Conservation (phyloP, 2,797 vertebrate species). For the Pristis pectinata region DNA sequence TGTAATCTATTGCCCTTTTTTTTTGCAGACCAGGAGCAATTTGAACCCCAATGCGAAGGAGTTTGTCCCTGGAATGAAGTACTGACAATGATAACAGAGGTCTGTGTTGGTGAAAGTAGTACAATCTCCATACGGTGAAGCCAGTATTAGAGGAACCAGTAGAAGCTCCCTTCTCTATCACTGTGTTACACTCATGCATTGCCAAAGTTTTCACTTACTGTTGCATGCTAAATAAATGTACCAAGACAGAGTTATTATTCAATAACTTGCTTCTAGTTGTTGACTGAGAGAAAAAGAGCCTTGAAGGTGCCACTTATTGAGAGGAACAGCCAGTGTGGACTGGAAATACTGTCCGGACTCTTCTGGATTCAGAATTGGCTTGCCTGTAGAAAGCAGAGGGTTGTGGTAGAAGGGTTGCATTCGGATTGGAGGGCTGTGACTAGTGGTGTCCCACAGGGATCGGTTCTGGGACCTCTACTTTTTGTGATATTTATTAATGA, state of each 20-base stretch:
- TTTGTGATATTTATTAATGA: no score
- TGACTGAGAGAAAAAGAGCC: slow-evolving; percentile 24
- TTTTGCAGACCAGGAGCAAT: slow-evolving; percentile 75
- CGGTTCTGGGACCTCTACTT: no score
- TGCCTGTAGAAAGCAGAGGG: no score
- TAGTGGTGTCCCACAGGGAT: no score
- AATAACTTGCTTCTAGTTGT: slow-evolving; percentile 50
- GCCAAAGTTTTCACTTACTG: slow-evolving; percentile 82
- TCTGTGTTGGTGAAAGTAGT: slow-evolving; percentile 68
- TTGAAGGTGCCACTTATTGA: neutral
- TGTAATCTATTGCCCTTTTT: slow-evolving; percentile 41
- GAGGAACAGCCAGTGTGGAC: slow-evolving; percentile 27
- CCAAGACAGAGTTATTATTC: slow-evolving; percentile 74
- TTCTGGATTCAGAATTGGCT: no score
- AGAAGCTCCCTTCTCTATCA: slow-evolving; percentile 71
- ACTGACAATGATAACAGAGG: slow-evolving; percentile 69
- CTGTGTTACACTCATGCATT: slow-evolving; percentile 81
- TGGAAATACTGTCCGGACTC: neutral
- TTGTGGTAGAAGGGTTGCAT: no score
- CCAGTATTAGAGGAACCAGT: slow-evolving; percentile 74
- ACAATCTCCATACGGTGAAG: slow-evolving; percentile 78
- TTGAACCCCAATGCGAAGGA: slow-evolving; percentile 89
- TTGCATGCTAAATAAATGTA: slow-evolving; percentile 77
- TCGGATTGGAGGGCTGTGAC: no score
- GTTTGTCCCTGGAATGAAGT: slow-evolving; percentile 85